These are phyloP conservation scores for Drosophila watanabei DNA, from an alignment of 1,140 invertebrate genomes.

Conservation along the genomic window DNA sequence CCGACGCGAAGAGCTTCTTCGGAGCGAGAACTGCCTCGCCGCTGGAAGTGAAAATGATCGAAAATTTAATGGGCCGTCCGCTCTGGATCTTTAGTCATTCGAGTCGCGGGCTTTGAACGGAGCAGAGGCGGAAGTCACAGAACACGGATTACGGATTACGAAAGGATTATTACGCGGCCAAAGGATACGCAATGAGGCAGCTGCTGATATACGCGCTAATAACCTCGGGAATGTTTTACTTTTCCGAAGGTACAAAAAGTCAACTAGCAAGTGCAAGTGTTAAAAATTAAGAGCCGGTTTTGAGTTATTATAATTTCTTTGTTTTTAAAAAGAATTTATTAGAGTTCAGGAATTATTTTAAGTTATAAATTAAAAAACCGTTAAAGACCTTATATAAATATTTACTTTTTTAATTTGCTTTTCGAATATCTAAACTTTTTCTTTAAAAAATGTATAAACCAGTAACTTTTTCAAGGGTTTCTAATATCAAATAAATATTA, in stretches of 20 bases:
- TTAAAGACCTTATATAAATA: not conserved
- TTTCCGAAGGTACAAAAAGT: constrained; percentile 76
- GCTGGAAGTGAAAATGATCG: constrained; percentile 73
- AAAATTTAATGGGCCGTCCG: constrained; percentile 65
- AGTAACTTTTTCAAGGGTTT: not conserved
- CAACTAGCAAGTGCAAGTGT: not conserved
- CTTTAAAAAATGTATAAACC: not conserved
- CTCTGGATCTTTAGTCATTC: constrained; percentile 70
- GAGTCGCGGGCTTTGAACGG: constrained; percentile 57
- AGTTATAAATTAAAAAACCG: not conserved
- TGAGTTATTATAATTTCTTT: not conserved
- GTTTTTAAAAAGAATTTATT: not conserved
- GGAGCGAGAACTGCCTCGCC: constrained; percentile 15
- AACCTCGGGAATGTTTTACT: constrained; percentile 68
- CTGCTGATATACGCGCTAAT: constrained; percentile 58
- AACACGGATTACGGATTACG: constrained; percentile 7
- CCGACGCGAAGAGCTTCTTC: not conserved
- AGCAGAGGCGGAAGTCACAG: constrained; percentile 50
- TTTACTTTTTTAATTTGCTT: not conserved
- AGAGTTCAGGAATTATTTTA: not conserved
- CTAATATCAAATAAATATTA: not conserved
- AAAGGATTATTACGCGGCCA: constrained; percentile 38
- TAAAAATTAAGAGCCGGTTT: not conserved
- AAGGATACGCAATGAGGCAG: constrained; percentile 53
- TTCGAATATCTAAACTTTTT: not conserved